A percentile compares a stretch with the other conserved stretches of the same genome.
Evolutionary conservation across 2,797 vertebrate genomes (phyloP).

Genomic region (Echiichthys vipera): DNA sequence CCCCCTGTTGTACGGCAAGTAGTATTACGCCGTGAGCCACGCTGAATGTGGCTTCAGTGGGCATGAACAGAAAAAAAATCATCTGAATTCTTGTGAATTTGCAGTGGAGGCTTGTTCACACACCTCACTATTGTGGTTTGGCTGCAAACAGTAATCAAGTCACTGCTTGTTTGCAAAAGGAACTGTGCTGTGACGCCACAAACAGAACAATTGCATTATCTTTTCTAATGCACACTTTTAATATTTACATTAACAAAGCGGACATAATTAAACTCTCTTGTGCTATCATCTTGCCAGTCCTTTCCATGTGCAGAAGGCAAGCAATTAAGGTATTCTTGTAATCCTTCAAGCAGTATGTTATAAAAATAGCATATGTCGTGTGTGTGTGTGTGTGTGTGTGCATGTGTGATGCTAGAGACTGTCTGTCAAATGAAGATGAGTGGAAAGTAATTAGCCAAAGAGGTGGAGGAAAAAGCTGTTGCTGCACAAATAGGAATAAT

Average conservation of each 20-base stretch:
- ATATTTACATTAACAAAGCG: conserved; percentile 1
- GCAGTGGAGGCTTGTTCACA: background rate
- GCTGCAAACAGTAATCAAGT: background rate
- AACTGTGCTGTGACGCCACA: background rate
- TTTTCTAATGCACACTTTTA: background rate
- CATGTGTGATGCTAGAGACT: conserved; percentile 20
- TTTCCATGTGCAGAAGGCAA: background rate
- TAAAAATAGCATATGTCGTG: conserved; percentile 28
- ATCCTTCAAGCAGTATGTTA: conserved; percentile 14
- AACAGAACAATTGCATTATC: background rate
- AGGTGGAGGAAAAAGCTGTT: conserved; percentile 26
- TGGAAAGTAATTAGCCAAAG: conserved; percentile 29
- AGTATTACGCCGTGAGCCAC: conserved; percentile 31
- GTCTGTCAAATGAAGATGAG: conserved; percentile 48
- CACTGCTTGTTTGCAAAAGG: background rate
- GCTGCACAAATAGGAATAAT: conserved; percentile 21
- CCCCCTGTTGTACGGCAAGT: conserved; percentile 53
- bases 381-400: background rate
- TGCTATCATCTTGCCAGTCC: background rate
- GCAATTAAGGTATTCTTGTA: background rate
- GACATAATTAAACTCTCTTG: background rate
- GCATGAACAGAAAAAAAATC: background rate
- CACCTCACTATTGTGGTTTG: background rate
- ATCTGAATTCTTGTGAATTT: background rate
- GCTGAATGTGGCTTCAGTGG: background rate